Evolutionary conservation across 2,888 invertebrate species (phyloP), one percentile per base, ranked within the genome.

Genomic region (Eupelmus urozonus): DNA sequence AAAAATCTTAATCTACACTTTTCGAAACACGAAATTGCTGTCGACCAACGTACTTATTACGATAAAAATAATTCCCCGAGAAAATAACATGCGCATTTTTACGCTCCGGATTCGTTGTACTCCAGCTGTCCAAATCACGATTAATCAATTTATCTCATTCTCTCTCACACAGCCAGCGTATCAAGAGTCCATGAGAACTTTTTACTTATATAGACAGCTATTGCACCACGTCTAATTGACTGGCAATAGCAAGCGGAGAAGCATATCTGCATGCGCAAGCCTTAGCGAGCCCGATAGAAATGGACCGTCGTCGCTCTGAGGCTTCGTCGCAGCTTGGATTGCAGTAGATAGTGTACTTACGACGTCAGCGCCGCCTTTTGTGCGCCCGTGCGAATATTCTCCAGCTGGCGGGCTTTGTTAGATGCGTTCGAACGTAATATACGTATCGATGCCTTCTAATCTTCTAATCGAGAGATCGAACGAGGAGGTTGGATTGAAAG

Each of bases 381-480:
- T 34, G 34, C 9, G 34, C 34, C 34, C 71, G 63, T 65, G 62
- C 57, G 65, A 76, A 71, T 69, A 42, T 67, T 67, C 25, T 55
- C 16, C 55, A 3, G 3, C 23, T 63, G 40, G 18, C n/a, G 9
- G 51, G 51, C 60, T 71, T 65, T 72, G 65, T 65, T 71, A 16
- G 16, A 40, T 51, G 49, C 42, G 23, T 34, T 57, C 9, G 49
- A 25, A 29, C 27, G 65, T 49, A 34, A n/a, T n/a, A 23, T n/a
- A 62, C 18, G 18, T 72, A 72, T 77, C 76, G 71, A 72, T 77
- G 65, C 51, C 76, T 76, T 70, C 76, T 76, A 76, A 77, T 72
- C 65, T 66, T 23, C 59, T 63, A 60, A 76, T 76, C 76, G 40
- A 76, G 9, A 9, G 76, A 77, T 77, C 65, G 34, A 57, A 20